Base-by-base conservation (phyloP, 2,797 vertebrate genomes). In the Mallotus villosus region DNA sequence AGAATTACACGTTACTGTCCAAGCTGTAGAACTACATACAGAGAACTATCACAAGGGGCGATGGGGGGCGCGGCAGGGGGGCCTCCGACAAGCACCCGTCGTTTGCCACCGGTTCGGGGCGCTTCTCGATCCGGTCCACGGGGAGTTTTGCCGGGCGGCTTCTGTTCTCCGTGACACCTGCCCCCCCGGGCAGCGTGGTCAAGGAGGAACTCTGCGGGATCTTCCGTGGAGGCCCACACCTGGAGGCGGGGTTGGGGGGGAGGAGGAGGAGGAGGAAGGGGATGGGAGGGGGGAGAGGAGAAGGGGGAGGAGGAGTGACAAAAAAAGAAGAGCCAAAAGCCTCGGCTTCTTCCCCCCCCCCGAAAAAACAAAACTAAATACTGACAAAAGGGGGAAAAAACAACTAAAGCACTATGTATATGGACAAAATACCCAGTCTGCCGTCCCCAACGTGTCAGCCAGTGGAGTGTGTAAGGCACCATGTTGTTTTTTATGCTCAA, bases 361-460 rank as follows among this genome's bases (percentile, higher is more conserved):
- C 32, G 6, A 6, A 34, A 34, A 34, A 74, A 84, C 68, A 72
- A 51, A 17, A 17, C 46, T 17, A 51, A 17, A 51, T 14, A 7
- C 3, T 12, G 16, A 51, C 16, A 51, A 12, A 51, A 77, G 12
- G 2, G 34, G 32, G n/a, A n/a, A 22, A 5, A n/a, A 62, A 62
- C 9, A 49, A 59, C 14, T 51, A 59, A 76, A 86, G 5, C 8
- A 83, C 76, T 79, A 77, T 77, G 65, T 49, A 1, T 66, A 80
- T 77, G 37, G 46, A 74, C 78, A 72, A 86, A 71, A 51, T 89
- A 89, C 87, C 86, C 86, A 90, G 92, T 89, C 84, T 91, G 91
- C 90, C 76, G 94, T 93, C 92, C 92, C 93, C 92, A 92, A 91
- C 91, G 90, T 94, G 92, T 94, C 93, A 94, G 92, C 93, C 93